phyloP scores from a whole-genome alignment of 2,113 vertebrate genomes.

The Gallinago jamesoni region DNA sequence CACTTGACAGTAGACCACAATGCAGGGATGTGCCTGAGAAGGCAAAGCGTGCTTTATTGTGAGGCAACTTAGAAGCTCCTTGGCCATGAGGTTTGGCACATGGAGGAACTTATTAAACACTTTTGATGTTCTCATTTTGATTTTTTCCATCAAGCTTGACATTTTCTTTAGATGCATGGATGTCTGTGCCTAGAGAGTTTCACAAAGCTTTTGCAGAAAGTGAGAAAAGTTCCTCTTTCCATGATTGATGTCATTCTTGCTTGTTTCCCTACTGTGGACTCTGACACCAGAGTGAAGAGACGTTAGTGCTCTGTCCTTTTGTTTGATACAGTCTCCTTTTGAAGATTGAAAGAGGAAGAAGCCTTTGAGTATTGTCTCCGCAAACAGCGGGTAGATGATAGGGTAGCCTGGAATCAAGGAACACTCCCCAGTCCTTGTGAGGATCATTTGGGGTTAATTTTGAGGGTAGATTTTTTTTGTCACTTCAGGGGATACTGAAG shows the following conservation, averaged over 20 bases:
- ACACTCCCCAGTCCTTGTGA: background rate
- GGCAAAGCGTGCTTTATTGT: background rate
- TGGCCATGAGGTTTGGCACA: background rate
- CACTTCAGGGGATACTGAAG: background rate
- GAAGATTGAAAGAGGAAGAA: background rate
- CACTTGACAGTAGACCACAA: background rate
- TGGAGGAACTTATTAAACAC: background rate
- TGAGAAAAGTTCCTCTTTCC: background rate
- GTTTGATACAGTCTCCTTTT: slow-evolving; percentile 19
- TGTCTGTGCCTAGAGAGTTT: background rate
- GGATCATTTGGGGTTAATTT: slow-evolving; percentile 36
- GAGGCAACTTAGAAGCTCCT: background rate
- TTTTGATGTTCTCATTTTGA: background rate
- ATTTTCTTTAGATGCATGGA: background rate
- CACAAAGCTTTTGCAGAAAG: background rate
- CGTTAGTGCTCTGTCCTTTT: background rate
- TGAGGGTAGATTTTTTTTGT: slow-evolving; percentile 4
- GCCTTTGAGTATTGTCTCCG: background rate
- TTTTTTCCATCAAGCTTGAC: background rate
- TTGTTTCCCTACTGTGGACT: background rate
- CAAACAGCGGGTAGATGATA: background rate
- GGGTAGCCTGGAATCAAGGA: slow-evolving; percentile 2
- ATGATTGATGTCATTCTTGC: background rate
- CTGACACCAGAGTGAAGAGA: background rate
- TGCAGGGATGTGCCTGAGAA: background rate